A percentile compares a stretch with the other conserved stretches of the same genome.
Evolutionary conservation across 1,140 invertebrate species (phyloP).

Genomic region (Heliconius congener): DNA sequence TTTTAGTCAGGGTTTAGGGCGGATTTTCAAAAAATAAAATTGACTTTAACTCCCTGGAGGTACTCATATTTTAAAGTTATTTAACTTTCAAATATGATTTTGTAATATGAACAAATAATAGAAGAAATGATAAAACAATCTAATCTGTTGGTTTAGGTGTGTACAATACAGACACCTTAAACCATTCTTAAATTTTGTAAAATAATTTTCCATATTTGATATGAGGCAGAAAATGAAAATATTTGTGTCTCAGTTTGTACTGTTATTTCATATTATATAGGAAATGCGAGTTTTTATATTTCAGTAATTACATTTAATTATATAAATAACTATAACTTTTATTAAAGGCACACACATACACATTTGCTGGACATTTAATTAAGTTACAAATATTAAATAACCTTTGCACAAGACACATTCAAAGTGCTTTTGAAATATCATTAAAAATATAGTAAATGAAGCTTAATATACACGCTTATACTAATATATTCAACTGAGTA

Average conservation of each 20-base stretch:
- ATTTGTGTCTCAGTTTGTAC: neutral
- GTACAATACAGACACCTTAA: too few species aligned
- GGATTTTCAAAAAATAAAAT: too few species aligned
- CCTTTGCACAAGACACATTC: neutral
- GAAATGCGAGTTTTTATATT: neutral
- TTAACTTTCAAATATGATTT: too few species aligned
- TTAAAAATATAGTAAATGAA: neutral
- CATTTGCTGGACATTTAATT: neutral
- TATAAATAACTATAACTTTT: neutral
- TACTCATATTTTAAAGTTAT: too few species aligned
- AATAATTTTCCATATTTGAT: neutral
- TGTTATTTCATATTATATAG: neutral
- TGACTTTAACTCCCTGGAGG: too few species aligned
- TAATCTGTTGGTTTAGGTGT: neutral
- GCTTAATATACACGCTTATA: slow-evolving; percentile 12
- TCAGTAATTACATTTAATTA: neutral
- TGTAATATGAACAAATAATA: too few species aligned
- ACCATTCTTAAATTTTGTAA: neutral
- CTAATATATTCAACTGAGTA: neutral
- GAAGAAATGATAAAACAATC: too few species aligned
- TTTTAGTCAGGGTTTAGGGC: too few species aligned
- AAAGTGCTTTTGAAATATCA: neutral
- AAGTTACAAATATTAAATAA: neutral
- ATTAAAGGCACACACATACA: neutral
- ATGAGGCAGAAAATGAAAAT: too few species aligned